phyloP scores from a whole-genome alignment of 2,888 invertebrate genomes.

The Globia sparganii region DNA sequence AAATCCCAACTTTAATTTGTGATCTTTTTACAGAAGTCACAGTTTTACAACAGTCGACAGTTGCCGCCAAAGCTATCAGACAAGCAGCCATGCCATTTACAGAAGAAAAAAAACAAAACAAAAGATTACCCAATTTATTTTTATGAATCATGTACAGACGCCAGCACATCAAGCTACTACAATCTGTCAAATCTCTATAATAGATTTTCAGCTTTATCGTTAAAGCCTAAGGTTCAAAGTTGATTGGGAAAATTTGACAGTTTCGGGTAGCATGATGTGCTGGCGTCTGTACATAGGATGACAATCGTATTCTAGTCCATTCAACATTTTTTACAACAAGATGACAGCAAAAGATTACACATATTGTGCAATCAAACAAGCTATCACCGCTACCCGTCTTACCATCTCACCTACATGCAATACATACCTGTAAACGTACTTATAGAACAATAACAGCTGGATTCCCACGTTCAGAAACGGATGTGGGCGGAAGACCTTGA shows the following conservation, averaged over 20 bases:
- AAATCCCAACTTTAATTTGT: neutral
- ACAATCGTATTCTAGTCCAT: constrained; percentile 11
- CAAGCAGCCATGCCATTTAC: neutral
- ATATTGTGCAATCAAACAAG: constrained; percentile 29
- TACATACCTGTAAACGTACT: constrained; percentile 39
- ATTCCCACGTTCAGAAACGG: constrained; percentile 68
- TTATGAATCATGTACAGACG: neutral
- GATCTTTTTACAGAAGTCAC: neutral
- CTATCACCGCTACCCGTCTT: constrained; percentile 60
- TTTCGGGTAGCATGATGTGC: too few species aligned
- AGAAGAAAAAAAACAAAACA: neutral
- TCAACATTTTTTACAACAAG: constrained; percentile 24
- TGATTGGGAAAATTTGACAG: too few species aligned
- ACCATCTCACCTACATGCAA: constrained; percentile 56
- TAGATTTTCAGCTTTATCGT: too few species aligned
- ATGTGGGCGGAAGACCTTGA: constrained; percentile 70
- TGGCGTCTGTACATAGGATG: neutral
- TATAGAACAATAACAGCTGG: constrained; percentile 64
- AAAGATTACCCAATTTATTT: neutral
- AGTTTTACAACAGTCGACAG: neutral
- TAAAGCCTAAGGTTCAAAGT: too few species aligned
- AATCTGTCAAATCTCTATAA: too few species aligned
- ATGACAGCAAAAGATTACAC: constrained; percentile 17
- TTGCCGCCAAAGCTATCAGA: neutral
- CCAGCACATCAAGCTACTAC: too few species aligned